Conservation (phyloP, 2,797 vertebrate genomes). For the Galaxias olidus region DNA sequence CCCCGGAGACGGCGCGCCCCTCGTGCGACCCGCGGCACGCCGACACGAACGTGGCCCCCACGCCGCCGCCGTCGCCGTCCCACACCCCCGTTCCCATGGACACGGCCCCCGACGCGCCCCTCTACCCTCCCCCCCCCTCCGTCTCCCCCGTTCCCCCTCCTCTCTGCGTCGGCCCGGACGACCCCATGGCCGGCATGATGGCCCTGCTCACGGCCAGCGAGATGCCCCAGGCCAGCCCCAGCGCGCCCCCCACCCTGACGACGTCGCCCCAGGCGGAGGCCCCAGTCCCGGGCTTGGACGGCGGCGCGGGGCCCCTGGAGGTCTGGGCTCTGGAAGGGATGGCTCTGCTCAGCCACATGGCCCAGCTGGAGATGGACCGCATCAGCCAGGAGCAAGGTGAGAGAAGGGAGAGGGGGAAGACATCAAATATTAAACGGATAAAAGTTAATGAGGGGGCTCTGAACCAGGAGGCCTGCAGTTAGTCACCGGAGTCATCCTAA, state of each 20-base stretch:
- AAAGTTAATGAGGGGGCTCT: no score
- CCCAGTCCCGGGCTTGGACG: slow-evolving; percentile 48
- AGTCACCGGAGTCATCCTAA: no score
- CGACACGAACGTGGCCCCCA: slow-evolving; percentile 18
- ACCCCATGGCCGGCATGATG: slow-evolving; percentile 93
- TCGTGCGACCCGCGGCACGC: slow-evolving; percentile 36
- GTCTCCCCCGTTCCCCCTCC: slow-evolving; percentile 42
- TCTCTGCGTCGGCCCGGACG: slow-evolving; percentile 68
- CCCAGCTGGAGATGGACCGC: slow-evolving; percentile 84
- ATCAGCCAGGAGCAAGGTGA: slow-evolving; percentile 57
- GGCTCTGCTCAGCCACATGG: slow-evolving; percentile 92
- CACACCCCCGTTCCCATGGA: slow-evolving; percentile 51
- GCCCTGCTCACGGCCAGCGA: slow-evolving; percentile 88
- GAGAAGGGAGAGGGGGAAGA: neutral
- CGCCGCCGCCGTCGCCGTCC: slow-evolving; percentile 11
- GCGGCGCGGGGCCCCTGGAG: slow-evolving; percentile 75
- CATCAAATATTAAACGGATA: no score
- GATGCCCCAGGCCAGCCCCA: slow-evolving; percentile 81
- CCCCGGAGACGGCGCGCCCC: slow-evolving; percentile 13
- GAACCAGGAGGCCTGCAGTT: no score
- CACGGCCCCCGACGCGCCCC: slow-evolving; percentile 46
- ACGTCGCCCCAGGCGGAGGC: slow-evolving; percentile 41
- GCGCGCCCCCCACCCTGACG: slow-evolving; percentile 50
- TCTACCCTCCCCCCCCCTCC: slow-evolving; percentile 31
- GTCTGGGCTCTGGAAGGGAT: slow-evolving; percentile 90